Base-by-base conservation (phyloP, 2,797 vertebrate species). In the Morus bassanus region DNA sequence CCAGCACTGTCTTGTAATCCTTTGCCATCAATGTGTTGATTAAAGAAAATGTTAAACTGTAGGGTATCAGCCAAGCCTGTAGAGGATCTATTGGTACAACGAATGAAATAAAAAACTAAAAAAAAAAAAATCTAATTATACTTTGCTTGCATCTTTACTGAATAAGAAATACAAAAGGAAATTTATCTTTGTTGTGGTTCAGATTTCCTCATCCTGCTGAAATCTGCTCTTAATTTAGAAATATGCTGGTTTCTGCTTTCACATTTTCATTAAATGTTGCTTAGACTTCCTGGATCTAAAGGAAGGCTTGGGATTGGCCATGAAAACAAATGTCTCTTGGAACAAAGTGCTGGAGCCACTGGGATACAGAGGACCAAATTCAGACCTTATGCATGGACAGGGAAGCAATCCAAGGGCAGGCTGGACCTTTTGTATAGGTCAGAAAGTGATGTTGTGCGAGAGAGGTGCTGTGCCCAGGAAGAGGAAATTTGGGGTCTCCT, bases 161-260 rank as follows among this genome's bases (percentile, higher is more conserved):
- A 83, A 82, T 83, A 88, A 94, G 83, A 85, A 91, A 95, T 88
- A 78, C 72, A 93, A 95, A 94, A 96, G 72, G 35, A 87, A 88
- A 82, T 74, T 64, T 48, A 77, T 68, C 96, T 96, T 95, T 91
- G 85, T 77, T 85, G 91, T 95, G 88, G 94, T 95, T 97, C 84
- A 1, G 73, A 86, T 89, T 95, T 95, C 94, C 81, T 91, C 57
- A 78, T 92, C 75, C 70, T 95, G 46, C 43, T 81, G 60, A 92
- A 93, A 93, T 95, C 93, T 97, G 97, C 88, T 93, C 50, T 70
- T 89, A 85, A 96, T 96, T 93, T 96, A 96, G 70, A 93, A 93
- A 89, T 88, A 86, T n/a, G 35, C 61, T 54, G 56, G 82, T 85
- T 89, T 93, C 86, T 91, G 73, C 78, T 96, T 92, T 94, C 91